Evolutionary conservation across 1,140 invertebrate genomes (phyloP).

Genomic region (Drosophila ogumai): DNA sequence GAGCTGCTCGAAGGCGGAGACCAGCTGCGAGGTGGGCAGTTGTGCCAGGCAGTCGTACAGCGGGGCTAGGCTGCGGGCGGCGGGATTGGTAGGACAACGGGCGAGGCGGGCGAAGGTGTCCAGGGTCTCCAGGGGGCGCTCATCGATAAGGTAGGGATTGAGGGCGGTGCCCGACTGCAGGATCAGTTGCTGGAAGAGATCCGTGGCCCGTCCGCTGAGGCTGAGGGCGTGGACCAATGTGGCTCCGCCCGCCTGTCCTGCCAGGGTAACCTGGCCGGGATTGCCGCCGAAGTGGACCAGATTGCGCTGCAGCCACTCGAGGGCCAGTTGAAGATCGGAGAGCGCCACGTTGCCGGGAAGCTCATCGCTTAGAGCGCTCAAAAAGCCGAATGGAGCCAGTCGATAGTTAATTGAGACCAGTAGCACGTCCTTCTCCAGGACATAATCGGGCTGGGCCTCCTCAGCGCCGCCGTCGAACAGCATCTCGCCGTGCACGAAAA

Average conservation of each 20-base stretch:
- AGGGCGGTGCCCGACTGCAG: slow-evolving; percentile 81
- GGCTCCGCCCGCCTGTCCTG: slow-evolving; percentile 87
- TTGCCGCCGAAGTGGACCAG: slow-evolving; percentile 89
- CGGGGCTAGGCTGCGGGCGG: slow-evolving; percentile 19
- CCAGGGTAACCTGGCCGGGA: slow-evolving; percentile 87
- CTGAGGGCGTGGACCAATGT: slow-evolving; percentile 85
- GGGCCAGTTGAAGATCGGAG: slow-evolving; percentile 88
- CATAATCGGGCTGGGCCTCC: slow-evolving; percentile 89
- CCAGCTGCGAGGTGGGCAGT: slow-evolving; percentile 65
- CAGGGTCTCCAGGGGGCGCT: slow-evolving; percentile 59
- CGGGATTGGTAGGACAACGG: slow-evolving; percentile 40
- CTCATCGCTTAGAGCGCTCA: slow-evolving; percentile 85
- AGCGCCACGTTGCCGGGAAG: slow-evolving; percentile 90
- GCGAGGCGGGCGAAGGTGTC: slow-evolving; percentile 65
- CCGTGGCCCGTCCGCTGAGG: slow-evolving; percentile 71
- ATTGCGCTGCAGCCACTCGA: slow-evolving; percentile 88
- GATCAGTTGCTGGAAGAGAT: slow-evolving; percentile 74
- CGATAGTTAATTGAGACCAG: slow-evolving; percentile 93
- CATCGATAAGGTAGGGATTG: slow-evolving; percentile 77
- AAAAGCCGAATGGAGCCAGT: slow-evolving; percentile 87
- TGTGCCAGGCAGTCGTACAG: slow-evolving; percentile 60
- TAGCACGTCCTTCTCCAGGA: slow-evolving; percentile 91
- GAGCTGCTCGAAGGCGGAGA: slow-evolving; percentile 57
- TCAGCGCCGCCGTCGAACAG: slow-evolving; percentile 85
- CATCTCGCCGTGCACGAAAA: slow-evolving; percentile 85